Percentiles rank a stretch among this genome's conserved stretches.
These are phyloP conservation scores for Oeneis ivallda DNA, from an alignment of 2,888 invertebrate genomes.

Conservation along the genomic window DNA sequence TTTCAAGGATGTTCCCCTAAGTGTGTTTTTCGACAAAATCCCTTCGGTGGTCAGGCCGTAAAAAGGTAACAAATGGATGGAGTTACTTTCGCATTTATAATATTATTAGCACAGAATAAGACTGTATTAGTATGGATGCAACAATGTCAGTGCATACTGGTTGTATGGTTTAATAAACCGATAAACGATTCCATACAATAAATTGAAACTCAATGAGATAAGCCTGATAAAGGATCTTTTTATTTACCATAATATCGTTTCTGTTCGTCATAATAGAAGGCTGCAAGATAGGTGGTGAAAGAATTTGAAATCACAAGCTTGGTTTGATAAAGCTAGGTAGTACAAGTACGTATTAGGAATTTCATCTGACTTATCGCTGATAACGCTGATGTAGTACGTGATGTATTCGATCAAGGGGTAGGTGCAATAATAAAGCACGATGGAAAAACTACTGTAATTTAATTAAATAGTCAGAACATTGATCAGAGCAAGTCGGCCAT, in stretches of 20 bases:
- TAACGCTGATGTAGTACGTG: neutral
- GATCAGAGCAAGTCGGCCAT: conserved; percentile 41
- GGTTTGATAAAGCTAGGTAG: neutral
- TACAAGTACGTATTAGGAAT: neutral
- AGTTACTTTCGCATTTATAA: neutral
- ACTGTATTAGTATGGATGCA: conserved; percentile 37
- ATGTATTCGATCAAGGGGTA: neutral
- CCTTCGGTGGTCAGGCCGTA: too few species aligned
- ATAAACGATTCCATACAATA: conserved; percentile 43
- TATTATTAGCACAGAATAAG: too few species aligned
- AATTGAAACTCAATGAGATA: conserved; percentile 15
- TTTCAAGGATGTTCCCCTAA: too few species aligned
- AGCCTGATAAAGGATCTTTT: conserved; percentile 1
- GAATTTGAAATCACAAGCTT: neutral
- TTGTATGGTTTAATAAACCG: conserved; percentile 45
- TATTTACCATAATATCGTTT: neutral
- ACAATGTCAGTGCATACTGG: conserved; percentile 47
- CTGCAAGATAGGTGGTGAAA: neutral
- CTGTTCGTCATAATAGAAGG: too few species aligned
- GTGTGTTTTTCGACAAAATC: too few species aligned
- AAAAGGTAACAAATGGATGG: too few species aligned
- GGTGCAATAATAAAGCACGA: too few species aligned
- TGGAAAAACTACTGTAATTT: neutral
- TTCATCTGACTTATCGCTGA: neutral
- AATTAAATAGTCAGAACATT: conserved; percentile 14